A percentile compares a stretch with the other conserved stretches of the same genome.
Evolutionary conservation across 2,113 vertebrate genomes (phyloP).

Genomic region (Muntiacus reevesi): DNA sequence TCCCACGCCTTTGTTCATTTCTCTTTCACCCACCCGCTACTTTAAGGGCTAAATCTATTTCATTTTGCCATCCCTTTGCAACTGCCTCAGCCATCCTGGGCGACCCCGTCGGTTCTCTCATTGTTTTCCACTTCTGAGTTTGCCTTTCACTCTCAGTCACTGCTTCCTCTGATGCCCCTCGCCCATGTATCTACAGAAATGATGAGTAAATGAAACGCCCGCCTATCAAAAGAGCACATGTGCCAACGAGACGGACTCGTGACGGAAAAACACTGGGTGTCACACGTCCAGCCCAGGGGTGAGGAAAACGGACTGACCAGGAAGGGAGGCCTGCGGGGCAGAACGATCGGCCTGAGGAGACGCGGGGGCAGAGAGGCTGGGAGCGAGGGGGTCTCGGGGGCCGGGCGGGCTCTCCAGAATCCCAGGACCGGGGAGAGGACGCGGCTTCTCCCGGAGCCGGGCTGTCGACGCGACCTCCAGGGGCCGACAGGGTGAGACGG

Average conservation of each 20-base stretch:
- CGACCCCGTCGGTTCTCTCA: background rate
- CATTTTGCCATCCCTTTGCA: background rate
- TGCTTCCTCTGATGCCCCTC: background rate
- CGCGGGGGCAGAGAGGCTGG: rapidly evolving
- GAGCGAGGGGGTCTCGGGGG: background rate
- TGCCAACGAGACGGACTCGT: too few relatives aligned
- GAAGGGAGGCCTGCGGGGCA: background rate
- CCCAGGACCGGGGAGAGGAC: background rate
- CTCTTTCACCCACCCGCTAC: background rate
- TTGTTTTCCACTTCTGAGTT: background rate
- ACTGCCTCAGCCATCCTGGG: background rate
- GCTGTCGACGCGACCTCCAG: too few relatives aligned
- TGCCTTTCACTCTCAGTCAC: background rate
- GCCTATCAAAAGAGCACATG: too few relatives aligned
- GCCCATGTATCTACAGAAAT: too few relatives aligned
- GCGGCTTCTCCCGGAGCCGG: too few relatives aligned
- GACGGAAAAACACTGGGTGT: background rate
- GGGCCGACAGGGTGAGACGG: too few relatives aligned
- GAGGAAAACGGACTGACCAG: background rate
- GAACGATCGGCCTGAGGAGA: background rate
- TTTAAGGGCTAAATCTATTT: background rate
- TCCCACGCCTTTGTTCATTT: background rate
- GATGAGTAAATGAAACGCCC: too few relatives aligned
- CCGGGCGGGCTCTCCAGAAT: background rate
- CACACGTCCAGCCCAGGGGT: background rate